Conservation (phyloP, 2,888 invertebrate genomes). For the Rotaria socialis region DNA sequence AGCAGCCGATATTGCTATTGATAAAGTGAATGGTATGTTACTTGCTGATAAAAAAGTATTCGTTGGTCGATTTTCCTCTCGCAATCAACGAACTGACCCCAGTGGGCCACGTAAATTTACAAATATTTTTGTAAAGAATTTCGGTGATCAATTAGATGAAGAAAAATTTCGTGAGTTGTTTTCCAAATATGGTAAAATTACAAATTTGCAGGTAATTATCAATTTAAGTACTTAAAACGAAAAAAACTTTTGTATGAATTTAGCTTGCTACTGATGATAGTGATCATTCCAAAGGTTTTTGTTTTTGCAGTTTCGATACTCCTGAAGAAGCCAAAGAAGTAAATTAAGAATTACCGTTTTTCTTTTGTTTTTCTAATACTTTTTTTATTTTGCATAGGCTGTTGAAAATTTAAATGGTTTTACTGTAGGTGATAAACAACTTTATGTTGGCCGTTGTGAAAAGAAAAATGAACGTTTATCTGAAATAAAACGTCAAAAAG, state of each 20-base stretch:
- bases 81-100: slow-evolving; percentile 40
- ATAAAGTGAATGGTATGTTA: slow-evolving; percentile 79
- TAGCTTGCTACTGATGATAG: slow-evolving; percentile 67
- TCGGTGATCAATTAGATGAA: slow-evolving; percentile 87
- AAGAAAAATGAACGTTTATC: slow-evolving; percentile 96
- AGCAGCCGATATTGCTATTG: slow-evolving; percentile 92
- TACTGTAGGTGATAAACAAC: slow-evolving; percentile 49
- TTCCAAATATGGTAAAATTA: slow-evolving; percentile 73
- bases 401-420: slow-evolving; percentile 37
- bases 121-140: slow-evolving; percentile 97
- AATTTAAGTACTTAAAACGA: not conserved
- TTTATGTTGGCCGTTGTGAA: slow-evolving; percentile 95
- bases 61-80: slow-evolving; percentile 43
- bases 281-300: slow-evolving; percentile 80
- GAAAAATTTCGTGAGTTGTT: slow-evolving; percentile 83
- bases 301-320: slow-evolving; percentile 95
- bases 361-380: too few species aligned
- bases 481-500: slow-evolving; percentile 90
- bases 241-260: slow-evolving; percentile 47
- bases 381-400: not conserved
- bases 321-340: slow-evolving; percentile 74
- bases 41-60: slow-evolving; percentile 45
- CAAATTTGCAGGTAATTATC: slow-evolving; percentile 54
- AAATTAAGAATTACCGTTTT: not conserved
- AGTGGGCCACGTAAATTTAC: slow-evolving; percentile 72